Evolutionary conservation across 2,888 invertebrate genomes (phyloP), one percentile per base, ranked within the genome.

Genomic region (Xestia xanthographa): DNA sequence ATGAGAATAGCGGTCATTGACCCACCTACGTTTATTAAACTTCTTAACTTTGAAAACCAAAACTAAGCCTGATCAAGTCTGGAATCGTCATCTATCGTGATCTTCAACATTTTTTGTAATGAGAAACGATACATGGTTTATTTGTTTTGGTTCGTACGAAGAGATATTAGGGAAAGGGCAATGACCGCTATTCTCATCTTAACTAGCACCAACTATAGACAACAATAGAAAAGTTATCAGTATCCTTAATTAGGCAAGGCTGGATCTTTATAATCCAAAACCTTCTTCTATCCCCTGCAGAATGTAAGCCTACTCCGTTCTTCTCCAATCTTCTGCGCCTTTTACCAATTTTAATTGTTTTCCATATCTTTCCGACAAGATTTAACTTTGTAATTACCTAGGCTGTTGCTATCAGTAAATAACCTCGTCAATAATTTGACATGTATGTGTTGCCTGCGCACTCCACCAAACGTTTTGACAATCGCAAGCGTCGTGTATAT

Each of bases 401-500:
- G 8, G 8, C n/a, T 12, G 38, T n/a, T 20, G 38, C 5, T 20
- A 8, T 67, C 17, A 11, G n/a, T 50, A n/a, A n/a, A 6, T 14
- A 11, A 0, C 12, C 26, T 26, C 14, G 2, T 6, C 6, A 5
- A 56, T 6, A 56, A 26, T 26, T 2, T 56, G 14, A 14, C 14
- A 56, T 5, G 3, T 17, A 29, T 56, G 26, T 56, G 26, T 8
- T 17, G 26, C 56, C 26, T 26, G 26, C 17, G 6, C 2, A 56
- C 5, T 22, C 17, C 22, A 60, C 48, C 22, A 60, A 76, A 71
- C 50, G n/a, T 22, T 78, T 70, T 56, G 70, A 79, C 66, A 72
- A 41, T 63, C 66, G 79, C 79, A 63, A 53, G 38, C 50, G 48
- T 34, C 14, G 5, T 43, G 73, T 9, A n/a, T 17, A 14, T 65